Evolutionary conservation across 2,797 vertebrate species (phyloP), one percentile per base, ranked within the genome.

Genomic region (Clarias platycephalus): DNA sequence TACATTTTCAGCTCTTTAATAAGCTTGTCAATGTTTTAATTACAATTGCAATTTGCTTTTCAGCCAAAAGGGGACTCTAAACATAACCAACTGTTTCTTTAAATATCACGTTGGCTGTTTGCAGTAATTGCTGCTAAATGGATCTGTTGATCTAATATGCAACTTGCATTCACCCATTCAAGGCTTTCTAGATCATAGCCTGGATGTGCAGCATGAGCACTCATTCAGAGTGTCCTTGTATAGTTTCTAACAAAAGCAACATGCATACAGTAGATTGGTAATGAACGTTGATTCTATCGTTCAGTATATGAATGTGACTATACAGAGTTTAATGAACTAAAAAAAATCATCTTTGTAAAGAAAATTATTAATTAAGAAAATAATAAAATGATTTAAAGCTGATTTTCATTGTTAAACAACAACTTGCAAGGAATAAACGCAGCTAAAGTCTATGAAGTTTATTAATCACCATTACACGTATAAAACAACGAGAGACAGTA

Each of bases 171-270:
- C 76, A 72, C 57, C n/a, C 31, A 34, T 55, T 53, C 22, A 80
- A 63, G 37, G 24, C 77, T 72, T 63, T 84, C 22, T 84, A n/a
- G 67, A 72, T 80, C 64, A 57, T 75, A 37, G 74, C n/a, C 31
- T 67, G 53, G 67, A 72, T 31, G 44, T 44, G 60, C 78, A 81
- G 60, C 31, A 10, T 28, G 70, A 68, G 60, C 70, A 72, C 24
- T 70, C 37, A 74, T 66, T 81, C 31, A 74, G 34, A 40, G 22
- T 80, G 57, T 55, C 57, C 28, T n/a, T 84, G 34, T 40, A 67
- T 40, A 37, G 53, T 66, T 81, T 74, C 24, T 31, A 66, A 44
- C 3, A 74, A 75, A 63, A 74, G 15, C 44, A 66, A 44, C 31
- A 66, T 68, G 24, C 49, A 75, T 58, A 57, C 28, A 3, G 13